These are phyloP conservation scores for Leucania comma DNA, from an alignment of 2,888 invertebrate genomes.

Conservation along the genomic window DNA sequence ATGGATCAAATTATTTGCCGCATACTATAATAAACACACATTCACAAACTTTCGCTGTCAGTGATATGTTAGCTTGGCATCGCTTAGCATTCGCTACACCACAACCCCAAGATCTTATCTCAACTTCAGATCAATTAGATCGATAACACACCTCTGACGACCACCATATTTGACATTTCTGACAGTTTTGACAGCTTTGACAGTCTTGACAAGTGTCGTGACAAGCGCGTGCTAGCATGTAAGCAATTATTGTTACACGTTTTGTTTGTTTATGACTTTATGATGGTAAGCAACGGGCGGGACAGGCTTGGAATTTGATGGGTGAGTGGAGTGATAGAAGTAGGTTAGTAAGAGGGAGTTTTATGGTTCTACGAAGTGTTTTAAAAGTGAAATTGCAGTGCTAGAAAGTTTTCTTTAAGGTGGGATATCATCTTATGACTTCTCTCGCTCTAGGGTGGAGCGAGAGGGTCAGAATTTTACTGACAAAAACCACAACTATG, in stretches of 20 bases:
- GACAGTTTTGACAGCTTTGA: conserved; percentile 65
- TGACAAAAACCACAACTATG: too few species aligned
- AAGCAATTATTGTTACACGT: conserved; percentile 66
- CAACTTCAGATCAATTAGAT: conserved; percentile 72
- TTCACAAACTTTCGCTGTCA: too few species aligned
- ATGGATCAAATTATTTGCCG: too few species aligned
- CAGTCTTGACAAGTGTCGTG: conserved; percentile 66
- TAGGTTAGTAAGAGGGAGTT: background rate
- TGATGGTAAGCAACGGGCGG: conserved; percentile 42
- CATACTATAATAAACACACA: too few species aligned
- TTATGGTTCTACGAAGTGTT: background rate
- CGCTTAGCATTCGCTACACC: conserved; percentile 32
- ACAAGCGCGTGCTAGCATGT: conserved; percentile 62
- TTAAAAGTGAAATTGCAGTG: background rate
- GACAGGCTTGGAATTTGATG: conserved; percentile 47
- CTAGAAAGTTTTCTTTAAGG: too few species aligned
- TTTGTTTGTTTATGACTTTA: conserved; percentile 53
- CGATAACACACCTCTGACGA: conserved; percentile 70
- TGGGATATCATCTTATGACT: too few species aligned
- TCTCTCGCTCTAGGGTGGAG: too few species aligned
- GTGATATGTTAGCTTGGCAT: background rate
- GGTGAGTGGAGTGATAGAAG: conserved; percentile 9
- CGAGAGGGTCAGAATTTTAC: too few species aligned
- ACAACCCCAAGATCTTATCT: conserved; percentile 56
- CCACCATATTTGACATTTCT: conserved; percentile 59